Base-by-base conservation (phyloP, 2,113 vertebrate species). In the Gasterosteus aculeatus region DNA sequence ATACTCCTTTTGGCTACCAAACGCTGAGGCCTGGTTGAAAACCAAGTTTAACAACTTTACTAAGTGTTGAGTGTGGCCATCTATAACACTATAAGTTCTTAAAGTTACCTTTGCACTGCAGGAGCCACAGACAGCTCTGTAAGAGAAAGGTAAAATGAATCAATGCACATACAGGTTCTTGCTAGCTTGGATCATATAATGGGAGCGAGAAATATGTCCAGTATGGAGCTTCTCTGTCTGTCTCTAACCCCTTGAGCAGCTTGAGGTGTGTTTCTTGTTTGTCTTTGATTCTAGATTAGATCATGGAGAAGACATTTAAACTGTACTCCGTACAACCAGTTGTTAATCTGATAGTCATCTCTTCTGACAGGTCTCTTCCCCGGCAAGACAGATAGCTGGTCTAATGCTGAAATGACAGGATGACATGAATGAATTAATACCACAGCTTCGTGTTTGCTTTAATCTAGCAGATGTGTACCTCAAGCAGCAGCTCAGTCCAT, bases 41-140 rank as follows among this genome's bases (percentile, higher is more conserved):
- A 26, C 46, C 46, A 47, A 18, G 16, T 16, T 47, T 16, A 47
- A 47, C 46, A 8, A n/a, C 47, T 53, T n/a, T 53, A 51, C 33
- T 51, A 7, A 49, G 16, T 19, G 47, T 51, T n/a, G 47, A n/a
- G 49, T 19, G 10, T 19, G 26, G 3, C 0, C 7, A 15, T 44
- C 8, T n/a, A 5, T 59, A 41, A 59, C 26, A 39, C 1, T 3
- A 4, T 4, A 1, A 9, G 8, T 18, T 11, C 4, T 56, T 60
- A 9, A n/a, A 39, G 1, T 93, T 94, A 99, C 98, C 98, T 99
- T 99, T 16, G 96, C 86, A 81, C 96, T 97, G 85, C 98, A 99
- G 89, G 95, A 95, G 49, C 85, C 81, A 77, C 98, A 99, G 54
- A 97, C 95, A 3, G 96, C 96, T 85, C 97, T 99, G 88, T 9